Evolutionary conservation across 1,140 invertebrate genomes (phyloP), one percentile per base, ranked within the genome.

Genomic region (Drosophila tani): DNA sequence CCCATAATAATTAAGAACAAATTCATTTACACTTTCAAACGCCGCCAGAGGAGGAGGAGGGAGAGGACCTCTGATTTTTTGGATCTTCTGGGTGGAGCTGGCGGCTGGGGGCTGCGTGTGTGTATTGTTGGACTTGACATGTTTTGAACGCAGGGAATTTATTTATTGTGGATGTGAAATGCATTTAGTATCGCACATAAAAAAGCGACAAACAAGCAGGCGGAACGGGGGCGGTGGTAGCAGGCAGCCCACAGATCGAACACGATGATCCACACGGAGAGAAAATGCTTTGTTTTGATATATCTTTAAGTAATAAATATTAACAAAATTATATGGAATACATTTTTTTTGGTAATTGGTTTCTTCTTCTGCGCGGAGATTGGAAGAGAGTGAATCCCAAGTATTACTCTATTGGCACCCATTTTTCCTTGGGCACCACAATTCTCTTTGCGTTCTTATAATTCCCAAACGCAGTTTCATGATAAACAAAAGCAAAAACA

Each of bases 11-110:
- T 90, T 90, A 90, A 90, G 85, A 90, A 90, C 85, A 90, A 90
- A 90, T 90, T 90, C 85, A 90, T 90, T 90, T 91, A 90, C 85
- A 90, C 85, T 85, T 90, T 90, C 68, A 79, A 79, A 85, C 56
- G 75, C 27, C 49, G 70, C 40, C 50, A 29, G 27, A 29, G 6
- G 60, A 38, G 51, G 40, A n/a, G 63, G n/a, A 71, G 40, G 50
- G 55, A 47, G 32, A 47, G 32, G 67, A 43, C 49, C 35, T 40
- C n/a, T 50, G 43, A 35, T 45, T 49, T 40, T 46, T 58, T 27
- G 32, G 51, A 21, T 46, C 8, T 17, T 51, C n/a, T 51, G 57
- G 45, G 46, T 21, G 29, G 65, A 63, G 32, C 43, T 41, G 2
- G 43, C 35, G 68, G 40, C 40, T 46, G 2, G 43, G 46, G 68